Base-by-base conservation (phyloP, 2,888 invertebrate genomes). In the Holacanthella duospinosa region DNA sequence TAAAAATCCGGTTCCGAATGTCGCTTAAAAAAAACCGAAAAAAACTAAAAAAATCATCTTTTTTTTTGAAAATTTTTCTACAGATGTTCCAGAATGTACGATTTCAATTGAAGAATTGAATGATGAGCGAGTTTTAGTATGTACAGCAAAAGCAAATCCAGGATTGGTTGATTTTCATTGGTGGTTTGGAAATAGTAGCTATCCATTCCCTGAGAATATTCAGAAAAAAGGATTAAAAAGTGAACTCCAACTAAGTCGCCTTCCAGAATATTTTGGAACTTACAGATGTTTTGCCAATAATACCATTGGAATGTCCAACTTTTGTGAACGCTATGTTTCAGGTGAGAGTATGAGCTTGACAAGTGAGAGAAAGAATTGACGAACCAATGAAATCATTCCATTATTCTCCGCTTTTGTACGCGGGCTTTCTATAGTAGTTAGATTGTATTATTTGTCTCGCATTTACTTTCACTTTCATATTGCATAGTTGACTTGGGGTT, bases 281-380 rank as follows among this genome's bases (percentile, higher is more conserved):
- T 93, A 93, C 77, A 82, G 87, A 63, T 93, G 93, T 77, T 82
- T 84, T 73, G 91, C 89, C 27, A 90, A 88, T 77, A 93, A 93
- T 79, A 82, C 85, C 2, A 88, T 91, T 19, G 93, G 92, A 60
- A 48, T 21, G 19, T 82, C 81, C 27, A 77, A 77, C 36, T 78
- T 81, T 1, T 83, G 83, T 69, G 81, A 80, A 66, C 77, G 79
- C 43, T 79, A 79, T 71, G 79, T 82, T 43, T 78, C 80, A 74
- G 81, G 82, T 82, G 74, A 75, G 77, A 29, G 4, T n/a, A n/a
- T n/a, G n/a, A n/a, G n/a, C n/a, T n/a, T n/a, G n/a, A n/a, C n/a
- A 36, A 26, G 43, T 43, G 43, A n/a, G n/a, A 43, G 43, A 12
- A 12, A 43, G 43, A 43, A 43, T 12, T n/a, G 43, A n/a, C 12